Evolutionary conservation across 2,888 invertebrate species (phyloP).

Genomic region (Agrotis segetum): DNA sequence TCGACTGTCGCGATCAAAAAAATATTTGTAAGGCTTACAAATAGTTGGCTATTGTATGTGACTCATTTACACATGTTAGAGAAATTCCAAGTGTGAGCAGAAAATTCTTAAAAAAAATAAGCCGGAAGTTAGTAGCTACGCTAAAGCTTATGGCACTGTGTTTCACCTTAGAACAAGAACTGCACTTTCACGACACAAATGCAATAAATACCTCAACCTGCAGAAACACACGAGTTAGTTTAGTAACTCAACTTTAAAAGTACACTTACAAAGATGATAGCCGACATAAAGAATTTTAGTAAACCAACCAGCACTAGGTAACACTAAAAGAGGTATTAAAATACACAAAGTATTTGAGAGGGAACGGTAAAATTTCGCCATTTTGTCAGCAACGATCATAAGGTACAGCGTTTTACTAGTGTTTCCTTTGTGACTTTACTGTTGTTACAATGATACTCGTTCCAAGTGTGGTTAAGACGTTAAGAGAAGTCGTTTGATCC

Average conservation of each 20-base stretch:
- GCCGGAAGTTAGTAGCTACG: too few relatives aligned
- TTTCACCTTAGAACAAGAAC: not conserved
- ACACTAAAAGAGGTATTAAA: conserved; percentile 15
- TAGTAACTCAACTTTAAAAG: not conserved
- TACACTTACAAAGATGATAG: not conserved
- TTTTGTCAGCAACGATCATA: conserved; percentile 22
- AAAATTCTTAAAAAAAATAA: too few relatives aligned
- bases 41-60: too few relatives aligned
- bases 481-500: conserved; percentile 45
- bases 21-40: too few relatives aligned
- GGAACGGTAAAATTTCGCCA: conserved; percentile 17
- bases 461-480: conserved; percentile 37
- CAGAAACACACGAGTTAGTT: not conserved
- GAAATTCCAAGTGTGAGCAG: too few relatives aligned
- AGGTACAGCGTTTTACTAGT: conserved; percentile 31
- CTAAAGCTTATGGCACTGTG: too few relatives aligned
- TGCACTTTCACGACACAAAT: not conserved
- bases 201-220: not conserved
- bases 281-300: not conserved
- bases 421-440: conserved; percentile 39
- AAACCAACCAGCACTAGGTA: not conserved
- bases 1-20: too few relatives aligned
- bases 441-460: conserved; percentile 37
- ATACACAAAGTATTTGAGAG: conserved; percentile 35
- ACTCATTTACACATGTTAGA: too few relatives aligned